phyloP scores from a whole-genome alignment of 2,113 vertebrate species.

The Oryzias curvinotus region DNA sequence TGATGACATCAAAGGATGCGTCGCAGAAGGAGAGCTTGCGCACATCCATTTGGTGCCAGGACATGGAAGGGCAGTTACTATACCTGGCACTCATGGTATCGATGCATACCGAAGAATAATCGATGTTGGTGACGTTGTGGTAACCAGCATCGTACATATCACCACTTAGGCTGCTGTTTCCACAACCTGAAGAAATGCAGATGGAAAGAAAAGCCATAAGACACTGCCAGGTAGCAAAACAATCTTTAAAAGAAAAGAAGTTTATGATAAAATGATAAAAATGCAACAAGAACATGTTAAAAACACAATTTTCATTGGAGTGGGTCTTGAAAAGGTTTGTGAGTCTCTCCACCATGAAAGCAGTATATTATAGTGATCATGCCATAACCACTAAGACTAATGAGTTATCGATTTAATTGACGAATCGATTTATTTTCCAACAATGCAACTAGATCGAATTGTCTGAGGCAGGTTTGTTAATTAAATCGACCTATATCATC shows the following conservation, averaged over 20 bases:
- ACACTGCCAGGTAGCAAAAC: not conserved
- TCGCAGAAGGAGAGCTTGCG: conserved; percentile 79
- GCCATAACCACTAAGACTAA: too few relatives aligned
- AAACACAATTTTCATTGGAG: too few relatives aligned
- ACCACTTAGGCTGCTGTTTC: conserved; percentile 87
- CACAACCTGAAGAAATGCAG: conserved; percentile 81
- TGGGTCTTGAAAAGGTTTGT: too few relatives aligned
- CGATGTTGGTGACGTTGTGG: conserved; percentile 85
- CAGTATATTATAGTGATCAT: too few relatives aligned
- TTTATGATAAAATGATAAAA: too few relatives aligned
- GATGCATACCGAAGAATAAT: conserved; percentile 90
- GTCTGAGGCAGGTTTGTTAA: too few relatives aligned
- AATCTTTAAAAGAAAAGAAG: not conserved
- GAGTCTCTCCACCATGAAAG: too few relatives aligned
- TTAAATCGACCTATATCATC: too few relatives aligned
- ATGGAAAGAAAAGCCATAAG: not conserved
- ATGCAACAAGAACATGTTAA: too few relatives aligned
- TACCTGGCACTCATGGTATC: conserved; percentile 80
- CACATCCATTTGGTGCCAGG: conserved; percentile 88
- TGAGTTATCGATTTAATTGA: too few relatives aligned
- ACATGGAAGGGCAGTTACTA: conserved; percentile 74
- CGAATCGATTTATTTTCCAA: too few relatives aligned
- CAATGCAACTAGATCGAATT: too few relatives aligned
- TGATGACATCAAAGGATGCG: conserved; percentile 82
- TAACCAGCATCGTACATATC: conserved; percentile 84